These are phyloP conservation scores for Hippocampus zosterae DNA, from an alignment of 2,113 vertebrate genomes.

Conservation along the genomic window DNA sequence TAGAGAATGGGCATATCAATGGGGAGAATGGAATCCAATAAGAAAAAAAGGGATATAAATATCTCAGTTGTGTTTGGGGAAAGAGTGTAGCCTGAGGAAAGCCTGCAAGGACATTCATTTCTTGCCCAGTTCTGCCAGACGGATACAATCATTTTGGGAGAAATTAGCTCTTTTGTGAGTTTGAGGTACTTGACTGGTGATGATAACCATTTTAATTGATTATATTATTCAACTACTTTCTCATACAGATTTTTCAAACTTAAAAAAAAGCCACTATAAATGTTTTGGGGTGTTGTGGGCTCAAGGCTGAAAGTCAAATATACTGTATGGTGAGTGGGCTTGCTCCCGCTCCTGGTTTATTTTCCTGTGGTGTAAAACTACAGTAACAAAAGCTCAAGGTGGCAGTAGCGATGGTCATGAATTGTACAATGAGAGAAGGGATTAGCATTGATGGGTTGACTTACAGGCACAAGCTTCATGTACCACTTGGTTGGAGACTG, in stretches of 20 bases:
- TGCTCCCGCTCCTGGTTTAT: background rate
- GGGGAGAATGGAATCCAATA: background rate
- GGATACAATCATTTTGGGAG: slow-evolving; percentile 10
- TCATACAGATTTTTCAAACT: too few relatives aligned
- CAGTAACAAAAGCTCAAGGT: background rate
- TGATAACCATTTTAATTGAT: too few relatives aligned
- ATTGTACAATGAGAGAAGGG: slow-evolving; percentile 47
- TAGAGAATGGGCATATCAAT: background rate
- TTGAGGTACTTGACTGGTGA: background rate
- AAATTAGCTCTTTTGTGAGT: slow-evolving; percentile 6
- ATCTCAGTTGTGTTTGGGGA: slow-evolving; percentile 6
- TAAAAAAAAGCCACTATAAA: background rate
- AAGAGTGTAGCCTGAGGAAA: background rate
- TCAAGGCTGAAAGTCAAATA: background rate
- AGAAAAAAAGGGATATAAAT: background rate
- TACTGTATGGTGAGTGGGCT: background rate
- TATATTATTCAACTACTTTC: too few relatives aligned
- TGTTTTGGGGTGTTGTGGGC: background rate
- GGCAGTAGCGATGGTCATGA: slow-evolving; percentile 4
- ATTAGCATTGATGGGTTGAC: slow-evolving; percentile 67
- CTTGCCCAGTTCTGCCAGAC: slow-evolving; percentile 16
- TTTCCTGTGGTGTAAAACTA: background rate
- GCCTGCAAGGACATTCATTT: slow-evolving; percentile 7
- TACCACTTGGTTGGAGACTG: slow-evolving; percentile 99
- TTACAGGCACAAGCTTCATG: slow-evolving; percentile 99